Evolutionary conservation across 2,888 invertebrate species (phyloP).

Genomic region (Pomacea canaliculata): DNA sequence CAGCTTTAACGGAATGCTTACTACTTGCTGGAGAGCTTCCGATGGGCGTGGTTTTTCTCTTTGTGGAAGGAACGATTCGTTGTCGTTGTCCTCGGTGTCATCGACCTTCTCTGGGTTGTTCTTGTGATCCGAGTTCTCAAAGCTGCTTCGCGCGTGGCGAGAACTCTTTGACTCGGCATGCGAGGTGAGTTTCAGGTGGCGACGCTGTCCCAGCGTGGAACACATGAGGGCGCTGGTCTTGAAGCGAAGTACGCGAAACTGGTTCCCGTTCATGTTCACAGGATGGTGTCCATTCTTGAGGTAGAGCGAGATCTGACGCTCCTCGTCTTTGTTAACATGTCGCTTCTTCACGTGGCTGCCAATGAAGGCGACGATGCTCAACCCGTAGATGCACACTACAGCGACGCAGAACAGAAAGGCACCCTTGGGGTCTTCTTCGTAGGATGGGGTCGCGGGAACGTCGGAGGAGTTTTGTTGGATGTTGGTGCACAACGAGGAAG

Average conservation of each 20-base stretch:
- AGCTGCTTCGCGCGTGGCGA: too few species aligned
- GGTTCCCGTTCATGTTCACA: not conserved
- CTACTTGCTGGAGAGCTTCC: too few species aligned
- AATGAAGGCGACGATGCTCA: conserved; percentile 44
- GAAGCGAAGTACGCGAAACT: conserved; percentile 9
- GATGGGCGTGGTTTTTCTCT: too few species aligned
- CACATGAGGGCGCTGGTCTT: conserved; percentile 5
- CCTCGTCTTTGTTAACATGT: conserved; percentile 22
- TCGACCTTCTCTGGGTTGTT: too few species aligned
- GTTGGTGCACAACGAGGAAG: too few species aligned
- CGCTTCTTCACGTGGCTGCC: conserved; percentile 39
- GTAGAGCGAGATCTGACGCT: conserved; percentile 18
- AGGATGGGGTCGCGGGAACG: not conserved
- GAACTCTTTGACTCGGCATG: too few species aligned
- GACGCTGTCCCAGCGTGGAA: conserved; percentile 18
- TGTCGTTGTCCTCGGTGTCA: too few species aligned
- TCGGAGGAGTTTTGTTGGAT: too few species aligned
- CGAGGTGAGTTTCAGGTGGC: not conserved
- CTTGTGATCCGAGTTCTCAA: too few species aligned
- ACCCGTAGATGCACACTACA: conserved; percentile 39
- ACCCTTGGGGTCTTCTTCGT: conserved; percentile 24
- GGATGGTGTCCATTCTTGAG: conserved; percentile 7
- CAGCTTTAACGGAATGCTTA: too few species aligned
- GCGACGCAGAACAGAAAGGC: conserved; percentile 39
- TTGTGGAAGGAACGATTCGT: too few species aligned